Base-by-base conservation (phyloP, 2,888 invertebrate species). In the Parasteatoda lunata region DNA sequence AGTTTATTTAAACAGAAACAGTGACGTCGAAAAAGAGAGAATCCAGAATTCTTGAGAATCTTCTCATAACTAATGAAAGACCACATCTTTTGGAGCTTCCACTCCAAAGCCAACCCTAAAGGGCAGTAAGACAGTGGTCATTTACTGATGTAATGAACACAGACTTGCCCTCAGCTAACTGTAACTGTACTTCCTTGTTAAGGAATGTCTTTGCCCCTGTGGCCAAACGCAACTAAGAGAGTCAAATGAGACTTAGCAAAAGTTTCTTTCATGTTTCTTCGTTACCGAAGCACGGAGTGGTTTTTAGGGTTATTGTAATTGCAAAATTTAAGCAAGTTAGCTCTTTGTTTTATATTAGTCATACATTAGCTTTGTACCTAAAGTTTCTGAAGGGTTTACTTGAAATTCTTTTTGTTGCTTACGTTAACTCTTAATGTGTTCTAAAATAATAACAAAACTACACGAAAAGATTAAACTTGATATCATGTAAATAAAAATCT, bases 141-240 rank as follows among this genome's bases (percentile, higher is more conserved):
- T 80, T 80, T 72, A 72, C 72, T 51, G 64, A 72, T 64, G 79
- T 72, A 80, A 80, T 80, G 71, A 80, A 80, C 65, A 80, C 72
- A 51, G 78, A 59, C 70, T 69, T 52, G 11, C 66, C 68, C 59
- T 5, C 45, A 9, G 64, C 11, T 51, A 72, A 72, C 64, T 65
- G 79, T 65, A 72, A 65, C 65, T 49, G 71, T 72, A 15, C 79
- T 72, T 65, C 72, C 71, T 80, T 80, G 72, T 80, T 80, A 72
- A 11, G 59, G 47, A n/a, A 47, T 15, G 59, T 71, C 79, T 72
- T 15, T n/a, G 6, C 11, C 79, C 72, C 9, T 30, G 7, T 51
- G 65, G 64, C 79, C 51, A n/a, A 52, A 3, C 30, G 15, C 64
- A 59, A 49, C 79, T 65, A 51, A 49, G 15, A 64, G 45, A 15